Evolutionary conservation across 2,797 vertebrate species (phyloP), one percentile per base, ranked within the genome.

Genomic region (Eurystomus glaucurus): DNA sequence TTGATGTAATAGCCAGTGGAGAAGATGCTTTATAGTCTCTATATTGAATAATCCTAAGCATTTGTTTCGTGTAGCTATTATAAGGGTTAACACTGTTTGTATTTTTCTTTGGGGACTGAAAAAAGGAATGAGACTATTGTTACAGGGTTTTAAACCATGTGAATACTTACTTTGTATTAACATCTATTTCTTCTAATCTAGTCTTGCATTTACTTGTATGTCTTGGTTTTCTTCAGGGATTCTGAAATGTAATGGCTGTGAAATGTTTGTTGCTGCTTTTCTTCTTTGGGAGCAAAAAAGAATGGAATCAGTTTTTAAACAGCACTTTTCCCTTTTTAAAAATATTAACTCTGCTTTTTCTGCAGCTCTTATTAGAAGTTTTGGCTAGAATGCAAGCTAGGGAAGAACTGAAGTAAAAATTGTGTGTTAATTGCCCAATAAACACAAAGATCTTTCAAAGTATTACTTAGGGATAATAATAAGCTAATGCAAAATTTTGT

Each of bases 191-290:
- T 93, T 80, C 58, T 83, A 51, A 54, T 57, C 43, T 82, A 41
- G 26, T 61, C 62, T 89, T 95, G 46, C 28, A 57, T 62, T 77
- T 95, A 68, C 46, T 58, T 86, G 70, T 1, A 7, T 33, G 17
- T 60, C 96, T 93, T 50, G 8, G 33, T 84, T 95, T 85, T 20
- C 81, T 64, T 58, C 69, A 72, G 58, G 58, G 66, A 43, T 74
- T 95, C 48, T 94, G 72, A 95, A 88, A 70, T 51, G 19, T 74
- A 65, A 45, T 48, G 71, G 12, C 80, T 93, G 35, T 70, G 66
- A 94, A 95, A 71, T 77, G 35, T 39, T 91, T 75, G 68, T 82
- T 88, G 41, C 71, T 93, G 17, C 41, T 92, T 91, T 70, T 91
- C 51, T 88, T 92, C 83, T 78, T 58, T 78, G 37, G 37, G 60